These are phyloP conservation scores for Pterois miles DNA, from an alignment of 2,797 vertebrate genomes.

Conservation along the genomic window DNA sequence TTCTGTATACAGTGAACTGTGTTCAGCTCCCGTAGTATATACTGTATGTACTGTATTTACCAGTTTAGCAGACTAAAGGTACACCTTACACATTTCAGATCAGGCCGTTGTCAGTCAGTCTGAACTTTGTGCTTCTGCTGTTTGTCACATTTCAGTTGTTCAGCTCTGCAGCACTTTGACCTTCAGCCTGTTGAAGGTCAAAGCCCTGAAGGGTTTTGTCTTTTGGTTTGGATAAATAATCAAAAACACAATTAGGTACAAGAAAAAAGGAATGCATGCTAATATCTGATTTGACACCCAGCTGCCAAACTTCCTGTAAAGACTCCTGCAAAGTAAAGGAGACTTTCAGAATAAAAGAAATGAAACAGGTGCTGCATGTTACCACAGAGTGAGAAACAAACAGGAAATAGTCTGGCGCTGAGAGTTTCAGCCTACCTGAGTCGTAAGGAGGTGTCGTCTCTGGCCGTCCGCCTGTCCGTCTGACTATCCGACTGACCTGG, in stretches of 20 bases:
- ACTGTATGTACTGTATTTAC: too few relatives aligned
- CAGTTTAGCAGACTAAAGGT: too few relatives aligned
- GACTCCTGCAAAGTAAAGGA: too few relatives aligned
- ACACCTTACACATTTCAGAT: neutral
- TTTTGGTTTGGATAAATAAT: neutral
- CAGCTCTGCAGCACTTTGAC: constrained; percentile 13
- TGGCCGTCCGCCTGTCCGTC: neutral
- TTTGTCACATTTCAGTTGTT: neutral
- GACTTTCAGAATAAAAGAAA: constrained; percentile 13
- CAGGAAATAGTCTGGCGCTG: neutral
- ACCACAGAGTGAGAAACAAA: neutral
- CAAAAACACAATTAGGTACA: neutral
- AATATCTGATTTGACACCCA: too few relatives aligned
- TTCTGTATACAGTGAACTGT: too few relatives aligned
- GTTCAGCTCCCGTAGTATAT: too few relatives aligned
- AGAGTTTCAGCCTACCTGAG: constrained; percentile 50
- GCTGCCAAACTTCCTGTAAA: too few relatives aligned
- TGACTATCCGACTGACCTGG: constrained; percentile 55
- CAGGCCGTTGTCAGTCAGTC: neutral
- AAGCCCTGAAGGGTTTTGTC: neutral
- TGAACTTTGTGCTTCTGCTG: constrained; percentile 40
- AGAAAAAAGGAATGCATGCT: too few relatives aligned
- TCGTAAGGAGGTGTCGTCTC: neutral
- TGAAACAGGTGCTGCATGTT: neutral
- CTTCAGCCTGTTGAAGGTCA: constrained; percentile 19